phyloP scores from a whole-genome alignment of 2,797 vertebrate genomes.

The Masticophis lateralis region DNA sequence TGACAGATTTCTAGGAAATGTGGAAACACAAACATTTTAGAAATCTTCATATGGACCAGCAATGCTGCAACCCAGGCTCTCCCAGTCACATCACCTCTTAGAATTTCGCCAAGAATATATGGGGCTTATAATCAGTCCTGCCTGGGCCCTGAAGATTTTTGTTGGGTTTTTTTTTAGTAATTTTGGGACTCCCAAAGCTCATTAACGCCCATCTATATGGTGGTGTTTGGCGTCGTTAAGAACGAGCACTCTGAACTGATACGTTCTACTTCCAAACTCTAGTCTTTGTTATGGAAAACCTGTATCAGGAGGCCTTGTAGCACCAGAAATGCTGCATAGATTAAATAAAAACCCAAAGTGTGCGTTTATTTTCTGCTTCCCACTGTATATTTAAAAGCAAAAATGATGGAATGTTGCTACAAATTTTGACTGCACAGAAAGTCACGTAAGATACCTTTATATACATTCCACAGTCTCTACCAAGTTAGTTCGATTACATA shows the following conservation, averaged over 20 bases:
- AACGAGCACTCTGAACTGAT: neutral
- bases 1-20: conserved; percentile 85
- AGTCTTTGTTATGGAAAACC: neutral
- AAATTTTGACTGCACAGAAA: neutral
- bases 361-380: neutral
- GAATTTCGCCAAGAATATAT: neutral
- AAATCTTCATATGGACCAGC: neutral
- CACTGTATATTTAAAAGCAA: neutral
- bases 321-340: neutral
- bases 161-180: neutral
- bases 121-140: neutral
- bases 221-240: neutral
- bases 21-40: neutral
- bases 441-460: neutral
- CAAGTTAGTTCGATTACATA: neutral
- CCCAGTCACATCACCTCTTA: neutral
- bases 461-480: neutral
- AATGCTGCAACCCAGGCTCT: neutral
- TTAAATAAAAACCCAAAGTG: no score
- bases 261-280: neutral
- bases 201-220: neutral
- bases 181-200: neutral
- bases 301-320: no score
- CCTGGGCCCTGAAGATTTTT: neutral
- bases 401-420: neutral